phyloP scores from a whole-genome alignment of 2,797 vertebrate genomes.

The Liasis olivaceus region DNA sequence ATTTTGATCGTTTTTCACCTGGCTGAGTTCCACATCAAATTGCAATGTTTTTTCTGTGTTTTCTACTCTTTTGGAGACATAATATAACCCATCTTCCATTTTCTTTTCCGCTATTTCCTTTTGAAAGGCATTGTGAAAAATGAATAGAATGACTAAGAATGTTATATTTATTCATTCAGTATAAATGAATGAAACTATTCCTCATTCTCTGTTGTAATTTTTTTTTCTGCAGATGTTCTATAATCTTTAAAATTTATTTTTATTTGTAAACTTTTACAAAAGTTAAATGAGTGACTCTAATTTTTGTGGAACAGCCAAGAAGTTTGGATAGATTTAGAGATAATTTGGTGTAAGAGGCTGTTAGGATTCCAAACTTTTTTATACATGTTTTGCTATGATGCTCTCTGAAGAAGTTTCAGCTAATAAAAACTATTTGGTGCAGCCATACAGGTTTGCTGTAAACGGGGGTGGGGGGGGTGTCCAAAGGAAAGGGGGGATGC shows the following conservation, averaged over 20 bases:
- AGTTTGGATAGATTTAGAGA: neutral
- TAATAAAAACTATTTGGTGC: neutral
- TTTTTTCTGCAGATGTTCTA: fast-evolving
- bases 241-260: neutral
- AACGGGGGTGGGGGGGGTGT: neutral
- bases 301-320: too few relatives aligned
- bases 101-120: slow-evolving; percentile 74
- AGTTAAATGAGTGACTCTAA: neutral
- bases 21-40: slow-evolving; percentile 57
- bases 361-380: neutral
- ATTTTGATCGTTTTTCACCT: slow-evolving; percentile 69
- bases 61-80: slow-evolving; percentile 72
- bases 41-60: slow-evolving; percentile 64
- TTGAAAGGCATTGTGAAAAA: slow-evolving; percentile 40
- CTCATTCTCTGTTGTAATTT: neutral
- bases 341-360: neutral
- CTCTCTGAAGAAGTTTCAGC: neutral
- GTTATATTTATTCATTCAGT: fast-evolving
- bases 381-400: neutral
- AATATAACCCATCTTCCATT: slow-evolving; percentile 67
- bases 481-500: neutral
- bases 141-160: neutral
- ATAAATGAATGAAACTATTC: fast-evolving
- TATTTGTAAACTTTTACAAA: neutral
- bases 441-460: neutral